Evolutionary conservation across 1,140 invertebrate genomes (phyloP).

Genomic region (Rhagoletis pomonella): DNA sequence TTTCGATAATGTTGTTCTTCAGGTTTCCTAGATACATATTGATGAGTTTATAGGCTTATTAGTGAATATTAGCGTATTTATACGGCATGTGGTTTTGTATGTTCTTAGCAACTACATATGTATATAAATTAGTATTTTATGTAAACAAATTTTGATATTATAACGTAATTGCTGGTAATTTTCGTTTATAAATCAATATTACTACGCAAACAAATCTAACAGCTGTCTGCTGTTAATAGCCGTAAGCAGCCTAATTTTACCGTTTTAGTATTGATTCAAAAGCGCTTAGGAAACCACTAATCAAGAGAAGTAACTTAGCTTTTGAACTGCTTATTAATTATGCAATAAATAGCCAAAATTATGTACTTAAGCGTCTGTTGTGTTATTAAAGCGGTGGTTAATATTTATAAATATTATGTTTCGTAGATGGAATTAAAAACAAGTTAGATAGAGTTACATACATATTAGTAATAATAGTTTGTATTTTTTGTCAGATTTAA

Average conservation of each 20-base stretch:
- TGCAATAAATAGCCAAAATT: not conserved
- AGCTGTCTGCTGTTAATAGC: not conserved
- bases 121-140: not conserved
- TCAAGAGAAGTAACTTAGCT: not conserved
- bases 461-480: too few relatives aligned
- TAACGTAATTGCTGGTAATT: not conserved
- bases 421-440: too few relatives aligned
- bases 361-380: too few relatives aligned
- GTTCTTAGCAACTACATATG: too few relatives aligned
- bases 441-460: too few relatives aligned
- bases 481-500: too few relatives aligned
- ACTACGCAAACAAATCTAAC: not conserved
- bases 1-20: constrained; percentile 73
- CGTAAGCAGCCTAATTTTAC: not conserved
- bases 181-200: not conserved
- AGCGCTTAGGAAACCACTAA: constrained; percentile 4
- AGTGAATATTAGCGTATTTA: not conserved
- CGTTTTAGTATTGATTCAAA: not conserved
- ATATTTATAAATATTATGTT: too few relatives aligned
- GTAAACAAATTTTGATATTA: not conserved
- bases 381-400: too few relatives aligned
- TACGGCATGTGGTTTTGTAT: not conserved
- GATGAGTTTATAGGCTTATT: not conserved
- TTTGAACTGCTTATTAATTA: constrained; percentile 2
- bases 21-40: constrained; percentile 64